These are phyloP conservation scores for Aepyceros melampus DNA, from an alignment of 2,113 vertebrate species.

Conservation along the genomic window DNA sequence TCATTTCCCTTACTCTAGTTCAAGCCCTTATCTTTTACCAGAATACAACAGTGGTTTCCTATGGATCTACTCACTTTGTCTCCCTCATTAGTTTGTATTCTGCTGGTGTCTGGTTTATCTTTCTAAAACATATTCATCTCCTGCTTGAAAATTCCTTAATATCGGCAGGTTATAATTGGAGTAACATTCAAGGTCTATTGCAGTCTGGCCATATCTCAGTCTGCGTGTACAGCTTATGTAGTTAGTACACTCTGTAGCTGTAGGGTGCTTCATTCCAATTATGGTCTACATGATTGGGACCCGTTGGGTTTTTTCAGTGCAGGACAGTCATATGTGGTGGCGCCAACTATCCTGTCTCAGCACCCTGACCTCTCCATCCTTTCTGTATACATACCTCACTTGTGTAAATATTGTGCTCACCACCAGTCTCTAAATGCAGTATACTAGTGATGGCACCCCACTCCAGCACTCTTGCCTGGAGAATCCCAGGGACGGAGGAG, in stretches of 20 bases:
- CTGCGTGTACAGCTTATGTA: background rate
- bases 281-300: background rate
- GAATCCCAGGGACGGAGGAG: no score
- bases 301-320: background rate
- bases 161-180: conserved; percentile 7
- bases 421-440: background rate
- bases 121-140: background rate
- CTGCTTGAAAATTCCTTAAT: background rate
- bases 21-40: background rate
- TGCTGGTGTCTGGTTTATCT: background rate
- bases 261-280: background rate
- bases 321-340: background rate
- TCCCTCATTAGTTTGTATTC: background rate
- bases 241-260: background rate
- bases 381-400: background rate
- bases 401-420: background rate
- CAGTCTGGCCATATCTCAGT: background rate
- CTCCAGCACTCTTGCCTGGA: no score
- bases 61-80: background rate
- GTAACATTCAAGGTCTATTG: background rate
- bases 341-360: background rate
- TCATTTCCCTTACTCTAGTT: background rate
- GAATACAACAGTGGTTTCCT: background rate
- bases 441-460: background rate
- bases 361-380: background rate